Base-by-base conservation (phyloP, 2,113 vertebrate species). In the Oryzias woworae region DNA sequence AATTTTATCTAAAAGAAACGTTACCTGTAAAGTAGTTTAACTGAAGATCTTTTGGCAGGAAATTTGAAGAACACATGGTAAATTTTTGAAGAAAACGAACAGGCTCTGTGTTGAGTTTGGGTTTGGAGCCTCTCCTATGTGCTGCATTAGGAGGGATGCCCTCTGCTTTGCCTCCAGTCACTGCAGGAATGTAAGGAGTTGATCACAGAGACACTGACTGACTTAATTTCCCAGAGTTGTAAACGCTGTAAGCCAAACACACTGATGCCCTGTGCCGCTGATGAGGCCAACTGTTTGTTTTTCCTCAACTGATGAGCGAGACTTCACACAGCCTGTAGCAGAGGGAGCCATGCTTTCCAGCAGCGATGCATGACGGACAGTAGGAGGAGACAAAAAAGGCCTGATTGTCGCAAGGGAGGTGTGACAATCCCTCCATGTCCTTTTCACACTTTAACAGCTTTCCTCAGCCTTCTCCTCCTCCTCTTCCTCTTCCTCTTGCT, bases 191-290 rank as follows among this genome's bases (percentile, higher is more conserved):
- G 75, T 72, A 69, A 82, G 61, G 67, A 79, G 74, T 46, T 62
- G 86, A 87, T 90, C 78, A 69, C 41, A 75, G 83, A 85, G 77
- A 73, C 83, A 81, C 58, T 59, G 69, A 73, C 53, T 53, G 41
- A 78, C 82, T 82, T 79, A 69, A 87, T 86, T 87, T 79, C 84
- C 80, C 62, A 23, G 56, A 82, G 84, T 80, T 77, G 65, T 43
- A 80, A 77, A 78, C 69, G 73, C 70, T 31, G 80, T 81, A 85
- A 75, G 78, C 80, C 57, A 62, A 82, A 85, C 84, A 90, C 89
- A 90, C 86, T 79, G 84, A 85, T 71, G 80, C 83, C 79, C 83
- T 89, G 85, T 87, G 83, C 87, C 75, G 83, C 83, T 67, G 62
- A 66, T 66, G 62, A 66, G 80, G 69, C 82, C 64, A 72, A 75